These are phyloP conservation scores for Lithophane ornitopus DNA, from an alignment of 2,888 invertebrate genomes.

Conservation along the genomic window DNA sequence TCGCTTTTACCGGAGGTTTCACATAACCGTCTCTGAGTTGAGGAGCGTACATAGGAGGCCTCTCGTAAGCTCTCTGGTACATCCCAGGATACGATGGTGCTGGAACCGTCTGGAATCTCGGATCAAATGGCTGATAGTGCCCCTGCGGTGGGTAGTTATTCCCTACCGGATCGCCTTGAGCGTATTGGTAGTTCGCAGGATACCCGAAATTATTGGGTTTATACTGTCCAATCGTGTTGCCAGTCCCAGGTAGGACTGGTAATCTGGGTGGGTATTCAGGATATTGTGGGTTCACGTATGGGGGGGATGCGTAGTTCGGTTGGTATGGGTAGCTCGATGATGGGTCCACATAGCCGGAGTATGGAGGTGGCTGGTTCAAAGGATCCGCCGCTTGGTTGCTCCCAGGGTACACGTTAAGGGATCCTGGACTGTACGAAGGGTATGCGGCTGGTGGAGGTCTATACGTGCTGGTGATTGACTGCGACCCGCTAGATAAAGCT, in stretches of 20 bases:
- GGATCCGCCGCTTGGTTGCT: constrained; percentile 35
- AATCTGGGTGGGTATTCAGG: constrained; percentile 35
- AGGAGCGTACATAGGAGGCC: constrained; percentile 43
- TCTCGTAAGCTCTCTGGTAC: constrained; percentile 58
- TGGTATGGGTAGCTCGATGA: constrained; percentile 37
- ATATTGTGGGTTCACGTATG: constrained; percentile 42
- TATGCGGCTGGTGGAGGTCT: constrained; percentile 34
- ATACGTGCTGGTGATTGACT: constrained; percentile 31
- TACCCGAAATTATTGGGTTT: constrained; percentile 39
- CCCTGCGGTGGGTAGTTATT: constrained; percentile 28
- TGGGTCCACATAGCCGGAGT: constrained; percentile 26
- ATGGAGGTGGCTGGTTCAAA: constrained; percentile 19
- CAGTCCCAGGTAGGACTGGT: constrained; percentile 13
- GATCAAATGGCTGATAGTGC: constrained; percentile 42
- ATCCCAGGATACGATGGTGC: constrained; percentile 60
- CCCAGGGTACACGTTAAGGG: constrained; percentile 34
- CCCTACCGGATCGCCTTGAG: constrained; percentile 23
- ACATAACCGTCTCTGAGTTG: constrained; percentile 33
- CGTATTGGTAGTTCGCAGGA: constrained; percentile 42
- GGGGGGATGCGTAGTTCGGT: constrained; percentile 34
- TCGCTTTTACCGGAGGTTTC: constrained; percentile 15
- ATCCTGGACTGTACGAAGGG: constrained; percentile 37
- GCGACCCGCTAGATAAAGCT: constrained; percentile 11
- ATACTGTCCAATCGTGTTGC: constrained; percentile 27
- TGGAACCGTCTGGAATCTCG: constrained; percentile 50